These are phyloP conservation scores for Oryzaephilus surinamensis DNA, from an alignment of 1,140 invertebrate species.

Conservation along the genomic window DNA sequence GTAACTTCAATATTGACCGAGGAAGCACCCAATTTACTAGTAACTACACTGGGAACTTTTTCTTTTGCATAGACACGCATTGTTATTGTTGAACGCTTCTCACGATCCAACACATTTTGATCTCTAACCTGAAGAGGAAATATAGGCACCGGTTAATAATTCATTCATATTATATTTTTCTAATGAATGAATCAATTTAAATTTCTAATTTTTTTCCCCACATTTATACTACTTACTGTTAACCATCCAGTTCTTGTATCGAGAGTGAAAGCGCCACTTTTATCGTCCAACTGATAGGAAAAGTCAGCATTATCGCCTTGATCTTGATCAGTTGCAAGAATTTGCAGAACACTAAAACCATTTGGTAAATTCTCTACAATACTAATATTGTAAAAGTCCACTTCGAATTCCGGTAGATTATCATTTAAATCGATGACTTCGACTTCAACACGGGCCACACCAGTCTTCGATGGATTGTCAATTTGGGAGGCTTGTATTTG, in stretches of 20 bases:
- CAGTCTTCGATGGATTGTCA: conserved; percentile 65
- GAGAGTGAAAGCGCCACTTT: conserved; percentile 64
- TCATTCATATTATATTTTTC: too few relatives aligned
- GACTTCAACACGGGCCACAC: conserved; percentile 61
- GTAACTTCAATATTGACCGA: conserved; percentile 66
- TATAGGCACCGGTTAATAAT: too few relatives aligned
- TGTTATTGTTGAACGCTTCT: conserved; percentile 53
- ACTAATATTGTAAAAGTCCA: conserved; percentile 81
- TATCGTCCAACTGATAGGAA: conserved; percentile 64
- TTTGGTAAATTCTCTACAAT: conserved; percentile 85
- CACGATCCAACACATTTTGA: conserved; percentile 67
- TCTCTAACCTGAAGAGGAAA: conserved; percentile 25
- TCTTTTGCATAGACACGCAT: conserved; percentile 70
- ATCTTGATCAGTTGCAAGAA: conserved; percentile 66
- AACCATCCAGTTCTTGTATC: conserved; percentile 73
- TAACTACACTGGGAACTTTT: conserved; percentile 51
- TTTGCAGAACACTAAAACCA: conserved; percentile 74
- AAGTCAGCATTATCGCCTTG: conserved; percentile 79
- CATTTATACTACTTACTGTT: conserved; percentile 50
- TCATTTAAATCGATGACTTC: conserved; percentile 75
- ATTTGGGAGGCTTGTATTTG: conserved; percentile 67
- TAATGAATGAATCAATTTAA: too few relatives aligned
- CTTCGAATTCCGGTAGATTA: conserved; percentile 75
- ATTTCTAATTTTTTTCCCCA: too few relatives aligned
- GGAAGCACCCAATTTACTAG: conserved; percentile 41